Evolutionary conservation across 2,888 invertebrate genomes (phyloP), one percentile per base, ranked within the genome.

Genomic region (Falcaria lacertinaria): DNA sequence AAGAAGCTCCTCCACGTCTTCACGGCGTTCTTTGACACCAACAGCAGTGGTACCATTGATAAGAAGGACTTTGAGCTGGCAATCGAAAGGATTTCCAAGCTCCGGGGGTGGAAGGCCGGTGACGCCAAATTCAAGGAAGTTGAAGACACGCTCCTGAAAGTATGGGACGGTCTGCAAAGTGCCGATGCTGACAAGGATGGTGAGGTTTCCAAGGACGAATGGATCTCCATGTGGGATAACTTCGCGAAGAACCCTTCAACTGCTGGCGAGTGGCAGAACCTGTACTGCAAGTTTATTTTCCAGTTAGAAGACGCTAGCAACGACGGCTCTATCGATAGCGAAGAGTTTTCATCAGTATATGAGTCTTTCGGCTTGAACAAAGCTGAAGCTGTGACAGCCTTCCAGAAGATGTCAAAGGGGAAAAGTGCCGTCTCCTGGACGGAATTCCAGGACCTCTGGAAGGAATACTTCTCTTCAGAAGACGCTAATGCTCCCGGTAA

Each of bases 1-100:
- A 95, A 96, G 92, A 97, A 97, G 87, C 92, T 96, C 33, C 91
- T 95, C 60, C 94, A 94, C 86, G 94, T 96, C 48, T 97, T 97
- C 91, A 93, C 93, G 74, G 92, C 94, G 44, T 96, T 97, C 89
- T 96, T 96, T 69, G 97, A 97, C 90, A 94, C 94, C 59, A 95
- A 97, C 85, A 93, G 93, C 69, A 97, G 96, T 77, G 97, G 97
- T 13, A 93, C 92, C 55, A 96, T 97, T 60, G 97, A 97, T 71
- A 93, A 94, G 76, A 94, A 94, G 69, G 97, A 97, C 80, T 96
- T 97, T 68, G 95, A 96, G 66, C 83, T 95, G 45, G 96, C 96
- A 5, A 93, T 95, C 45, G 94, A 95, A 92, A 95, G 94, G 90
- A 94, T 97, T 50, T 93, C 95, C 65, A 91, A 93, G 41, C 84